Evolutionary conservation across 2,888 invertebrate genomes (phyloP), one percentile per base, ranked within the genome.

Genomic region (Tuta absoluta): DNA sequence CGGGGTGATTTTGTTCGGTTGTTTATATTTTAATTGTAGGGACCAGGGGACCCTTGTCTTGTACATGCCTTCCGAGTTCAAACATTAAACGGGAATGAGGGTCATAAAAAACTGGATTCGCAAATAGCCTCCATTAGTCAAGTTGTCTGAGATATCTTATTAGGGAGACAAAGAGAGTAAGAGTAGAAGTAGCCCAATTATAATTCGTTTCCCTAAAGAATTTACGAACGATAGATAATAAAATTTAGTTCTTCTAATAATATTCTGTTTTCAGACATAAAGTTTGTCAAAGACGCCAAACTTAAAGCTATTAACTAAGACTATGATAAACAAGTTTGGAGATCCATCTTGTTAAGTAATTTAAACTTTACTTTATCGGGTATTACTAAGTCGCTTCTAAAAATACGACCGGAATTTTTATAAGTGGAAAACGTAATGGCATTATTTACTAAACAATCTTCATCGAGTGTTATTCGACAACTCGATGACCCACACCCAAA

Each of bases 21-120:
- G 73, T 78, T 76, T 75, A 69, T 70, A 77, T 78, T 82, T 81
- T 81, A 82, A 82, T 79, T 80, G 78, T 77, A 17, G 17, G 2
- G 56, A 56, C n/a, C 51, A 33, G 14, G 70, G 57, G 65, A 72
- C 72, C 75, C 71, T 65, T 67, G 71, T 73, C 73, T 75, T 75
- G 33, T 73, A 19, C n/a, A 66, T 63, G 58, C 66, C 66, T 49
- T 64, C 65, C 65, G 59, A 62, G 64, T 66, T 56, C 14, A 17
- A 38, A 53, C 21, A 45, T 60, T 45, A 38, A 60, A 24, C 60
- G 24, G 45, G n/a, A 33, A 58, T 58, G 45, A 17, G 45, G 17
- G 23, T 12, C 51, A 53, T 53, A 53, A 60, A 60, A 60, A 58
- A 45, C 7, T 8, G 17, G 17, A 41, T n/a, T 45, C 38, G 24